A percentile compares a stretch with the other conserved stretches of the same genome.
phyloP scores from a whole-genome alignment of 2,888 invertebrate genomes.

The Lapara coniferarum region DNA sequence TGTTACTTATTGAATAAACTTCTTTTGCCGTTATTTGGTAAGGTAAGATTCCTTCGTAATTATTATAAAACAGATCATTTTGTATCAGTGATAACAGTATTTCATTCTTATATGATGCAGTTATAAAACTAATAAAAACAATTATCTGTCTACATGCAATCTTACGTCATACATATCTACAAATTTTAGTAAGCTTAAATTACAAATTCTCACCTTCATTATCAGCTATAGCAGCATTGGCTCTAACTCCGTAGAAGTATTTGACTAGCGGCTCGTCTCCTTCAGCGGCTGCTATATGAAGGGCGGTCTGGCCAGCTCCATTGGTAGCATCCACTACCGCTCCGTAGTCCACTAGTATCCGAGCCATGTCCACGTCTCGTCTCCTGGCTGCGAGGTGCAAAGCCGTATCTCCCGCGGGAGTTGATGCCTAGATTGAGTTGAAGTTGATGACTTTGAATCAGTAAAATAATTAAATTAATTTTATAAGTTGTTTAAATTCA shows the following conservation, averaged over 20 bases:
- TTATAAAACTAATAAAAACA: too few species aligned
- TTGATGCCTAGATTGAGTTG: slow-evolving; percentile 83
- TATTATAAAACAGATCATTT: too few species aligned
- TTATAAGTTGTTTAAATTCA: too few species aligned
- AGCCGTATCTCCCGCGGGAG: slow-evolving; percentile 95
- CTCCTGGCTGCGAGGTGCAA: slow-evolving; percentile 97
- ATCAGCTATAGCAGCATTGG: slow-evolving; percentile 97
- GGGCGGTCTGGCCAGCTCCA: slow-evolving; percentile 95
- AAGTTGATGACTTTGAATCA: not conserved
- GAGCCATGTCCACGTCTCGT: slow-evolving; percentile 96
- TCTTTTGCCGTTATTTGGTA: too few species aligned
- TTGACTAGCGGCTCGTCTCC: slow-evolving; percentile 98
- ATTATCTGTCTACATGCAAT: too few species aligned
- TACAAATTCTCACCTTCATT: slow-evolving; percentile 87
- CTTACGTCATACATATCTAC: too few species aligned
- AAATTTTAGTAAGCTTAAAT: not conserved
- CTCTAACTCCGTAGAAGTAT: slow-evolving; percentile 97
- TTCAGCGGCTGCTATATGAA: slow-evolving; percentile 97
- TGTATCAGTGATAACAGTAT: too few species aligned
- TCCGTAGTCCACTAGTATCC: slow-evolving; percentile 96
- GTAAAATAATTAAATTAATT: too few species aligned
- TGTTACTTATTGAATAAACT: too few species aligned
- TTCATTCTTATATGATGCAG: too few species aligned
- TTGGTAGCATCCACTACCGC: slow-evolving; percentile 96
- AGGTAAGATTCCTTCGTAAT: too few species aligned